phyloP scores from a whole-genome alignment of 2,888 invertebrate genomes.

The Zelleria hepariella region DNA sequence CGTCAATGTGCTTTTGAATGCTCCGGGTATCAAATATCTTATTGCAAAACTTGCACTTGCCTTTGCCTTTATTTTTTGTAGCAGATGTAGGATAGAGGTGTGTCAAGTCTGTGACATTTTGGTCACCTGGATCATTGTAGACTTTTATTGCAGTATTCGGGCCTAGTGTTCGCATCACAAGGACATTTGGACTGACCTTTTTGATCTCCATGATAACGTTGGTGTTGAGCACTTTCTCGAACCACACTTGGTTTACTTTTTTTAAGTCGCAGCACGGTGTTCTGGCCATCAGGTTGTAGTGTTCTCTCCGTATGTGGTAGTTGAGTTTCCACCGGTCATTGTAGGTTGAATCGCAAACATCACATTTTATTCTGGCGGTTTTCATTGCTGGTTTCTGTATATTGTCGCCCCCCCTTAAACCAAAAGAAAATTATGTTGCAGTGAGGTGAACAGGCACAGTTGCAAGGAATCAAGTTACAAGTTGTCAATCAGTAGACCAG shows the following conservation, averaged over 20 bases:
- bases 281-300: constrained; percentile 32
- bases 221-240: constrained; percentile 37
- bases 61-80: background rate
- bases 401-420: background rate
- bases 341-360: constrained; percentile 26
- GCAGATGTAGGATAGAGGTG: constrained; percentile 18
- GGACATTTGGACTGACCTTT: constrained; percentile 27
- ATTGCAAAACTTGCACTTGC: background rate
- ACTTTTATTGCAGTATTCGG: constrained; percentile 21
- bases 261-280: constrained; percentile 24
- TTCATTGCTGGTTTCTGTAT: constrained; percentile 1
- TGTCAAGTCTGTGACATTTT: constrained; percentile 23
- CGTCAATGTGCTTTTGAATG: background rate
- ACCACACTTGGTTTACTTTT: constrained; percentile 42
- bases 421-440: background rate
- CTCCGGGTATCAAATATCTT: background rate
- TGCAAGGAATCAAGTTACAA: too few species aligned
- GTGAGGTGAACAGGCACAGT: background rate
- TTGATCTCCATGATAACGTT: constrained; percentile 33
- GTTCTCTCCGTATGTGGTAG: constrained; percentile 33
- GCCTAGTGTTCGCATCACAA: constrained; percentile 28
- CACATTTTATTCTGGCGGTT: constrained; percentile 17
- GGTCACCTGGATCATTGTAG: constrained; percentile 13
- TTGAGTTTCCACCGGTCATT: constrained; percentile 17
- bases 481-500: too few species aligned